Base-by-base conservation (phyloP, 2,113 vertebrate genomes). In the Ptilonorhynchus violaceus region DNA sequence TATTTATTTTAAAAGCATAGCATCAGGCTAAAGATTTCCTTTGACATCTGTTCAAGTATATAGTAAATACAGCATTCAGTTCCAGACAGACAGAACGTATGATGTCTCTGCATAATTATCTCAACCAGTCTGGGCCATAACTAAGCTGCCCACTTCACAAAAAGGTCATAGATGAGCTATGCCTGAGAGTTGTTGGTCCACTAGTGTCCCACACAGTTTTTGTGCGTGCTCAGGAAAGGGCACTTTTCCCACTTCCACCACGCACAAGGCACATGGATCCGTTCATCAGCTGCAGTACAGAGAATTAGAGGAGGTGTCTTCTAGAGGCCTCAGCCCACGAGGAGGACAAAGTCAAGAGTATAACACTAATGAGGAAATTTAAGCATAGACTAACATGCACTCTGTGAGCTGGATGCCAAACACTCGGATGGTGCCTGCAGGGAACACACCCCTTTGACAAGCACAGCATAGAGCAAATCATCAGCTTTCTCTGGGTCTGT, bases 381-480 rank as follows among this genome's bases (percentile, higher is more conserved):
- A 66, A 91, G 35, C 13, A 75, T 73, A 59, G 14, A 17, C 28
- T 20, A 35, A 33, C 5, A 21, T 2, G 2, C 0, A 0, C 2
- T 33, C 58, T 39, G 37, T n/a, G 28, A 74, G 25, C 3, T 3
- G 37, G 28, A 42, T 73, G 49, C 9, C 42, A 59, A 1, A 50
- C n/a, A 18, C 23, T 53, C 18, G 30, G 23, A 72, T 3, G 0
- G 2, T 62, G 66, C 41, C 30, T 41, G 20, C 35, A 46, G 41
- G 13, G 23, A 78, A 23, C 55, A 47, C 25, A 16, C 4, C 17
- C 2, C 19, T 50, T 53, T 0, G 1, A 58, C 23, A 80, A 53
- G 15, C 27, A 39, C 24, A 74, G 49, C 19, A 15, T 0, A 47
- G 9, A 68, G n/a, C 7, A 70, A 41, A 67, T 41, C 13, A 50